Base-by-base conservation (phyloP, 92 coral and sea anemone species). In the Parazoanthus swiftii region DNA sequence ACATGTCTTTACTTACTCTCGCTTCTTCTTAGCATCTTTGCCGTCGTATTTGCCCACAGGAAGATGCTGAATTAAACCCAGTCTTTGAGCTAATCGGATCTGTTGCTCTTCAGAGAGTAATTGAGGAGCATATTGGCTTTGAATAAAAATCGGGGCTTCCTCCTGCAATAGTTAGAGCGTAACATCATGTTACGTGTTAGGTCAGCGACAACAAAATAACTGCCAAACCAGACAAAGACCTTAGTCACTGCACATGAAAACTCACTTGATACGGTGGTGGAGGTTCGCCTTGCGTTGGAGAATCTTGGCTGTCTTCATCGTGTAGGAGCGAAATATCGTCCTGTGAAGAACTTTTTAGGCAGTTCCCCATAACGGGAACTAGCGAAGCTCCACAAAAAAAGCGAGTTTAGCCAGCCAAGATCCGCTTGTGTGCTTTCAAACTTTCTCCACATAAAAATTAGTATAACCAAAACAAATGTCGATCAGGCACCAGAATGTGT, bases 261-360 rank as follows among this genome's bases (percentile, higher is more conserved):
- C 46, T 77, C 77, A 97, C 99, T 92, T 97, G 99, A 91, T 97
- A 97, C 85, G 99, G 99, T 91, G 99, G 99, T 73, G 98, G 98
- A 56, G 98, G 98, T 91, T 97, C 98, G 86, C 97, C 98, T 73
- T 90, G 83, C 44, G 92, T 93, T 76, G 98, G 99, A 66, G 99
- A 91, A 91, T 97, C 98, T 77, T 94, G 82, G 73, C 92, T 94
- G 79, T 95, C 99, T 88, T 97, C 99, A 85, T 94, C 99, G 83
- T 94, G 99, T 80, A 97, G 85, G 77, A 97, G 93, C 36, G 99
- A 97, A 91, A 97, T 97, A 88, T 97, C 99, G 86, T 97, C 99
- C 76, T 96, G 98, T 23, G 97, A 95, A 85, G 99, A 87, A 89
- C 93, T 86, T 92, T 94, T 95, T 73, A 97, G 86, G 85, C 99